Conservation (phyloP, 2,888 invertebrate species). For the Drosophila anomalipes region DNA sequence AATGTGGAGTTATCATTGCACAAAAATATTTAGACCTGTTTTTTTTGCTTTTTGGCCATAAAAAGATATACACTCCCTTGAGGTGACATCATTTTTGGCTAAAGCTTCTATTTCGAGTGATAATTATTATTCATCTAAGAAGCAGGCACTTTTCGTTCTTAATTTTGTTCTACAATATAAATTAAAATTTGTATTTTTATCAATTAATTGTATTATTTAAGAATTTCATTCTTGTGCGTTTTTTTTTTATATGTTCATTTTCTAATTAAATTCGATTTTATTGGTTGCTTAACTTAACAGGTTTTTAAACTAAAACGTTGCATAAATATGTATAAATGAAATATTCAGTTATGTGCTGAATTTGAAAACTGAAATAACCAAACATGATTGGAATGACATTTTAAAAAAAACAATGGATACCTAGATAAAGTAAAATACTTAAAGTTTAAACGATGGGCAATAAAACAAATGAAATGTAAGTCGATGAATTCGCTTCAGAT, state of each 20-base stretch:
- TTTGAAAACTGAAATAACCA: neutral
- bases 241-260: neutral
- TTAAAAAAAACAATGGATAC: neutral
- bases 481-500: neutral
- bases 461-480: neutral
- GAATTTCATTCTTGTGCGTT: neutral
- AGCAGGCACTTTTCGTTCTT: neutral
- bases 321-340: neutral
- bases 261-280: slow-evolving; percentile 38
- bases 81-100: neutral
- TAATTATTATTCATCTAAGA: neutral
- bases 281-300: slow-evolving; percentile 19
- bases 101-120: neutral
- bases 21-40: neutral
- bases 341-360: neutral
- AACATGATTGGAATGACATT: slow-evolving; percentile 19
- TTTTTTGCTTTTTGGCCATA: slow-evolving; percentile 20
- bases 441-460: neutral
- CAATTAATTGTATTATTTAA: too few species aligned
- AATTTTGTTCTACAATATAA: neutral
- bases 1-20: slow-evolving; percentile 38
- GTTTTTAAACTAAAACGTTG: neutral
- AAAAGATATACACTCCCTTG: neutral
- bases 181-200: neutral
- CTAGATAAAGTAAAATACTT: neutral